Percentiles rank a stretch among this genome's conserved stretches.
Evolutionary conservation across 2,888 invertebrate species (phyloP).

Genomic region (Megamerina dolium): DNA sequence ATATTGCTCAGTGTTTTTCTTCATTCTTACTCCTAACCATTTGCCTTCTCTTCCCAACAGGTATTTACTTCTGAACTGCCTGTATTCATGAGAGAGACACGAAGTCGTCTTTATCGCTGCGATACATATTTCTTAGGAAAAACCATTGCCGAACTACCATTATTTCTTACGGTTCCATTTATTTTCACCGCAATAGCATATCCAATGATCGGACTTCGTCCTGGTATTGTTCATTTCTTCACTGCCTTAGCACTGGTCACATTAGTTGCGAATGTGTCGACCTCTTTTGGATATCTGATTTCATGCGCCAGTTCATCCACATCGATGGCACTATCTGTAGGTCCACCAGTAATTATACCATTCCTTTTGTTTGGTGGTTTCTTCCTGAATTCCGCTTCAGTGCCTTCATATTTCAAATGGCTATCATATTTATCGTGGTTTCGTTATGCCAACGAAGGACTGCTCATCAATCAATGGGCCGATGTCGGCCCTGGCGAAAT

Average conservation of each 20-base stretch:
- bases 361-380: slow-evolving; percentile 93
- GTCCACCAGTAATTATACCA: slow-evolving; percentile 88
- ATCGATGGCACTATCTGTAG: slow-evolving; percentile 83
- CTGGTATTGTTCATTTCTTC: slow-evolving; percentile 63
- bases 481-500: slow-evolving; percentile 68
- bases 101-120: slow-evolving; percentile 84
- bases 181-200: slow-evolving; percentile 79
- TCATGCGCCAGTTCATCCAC: slow-evolving; percentile 79
- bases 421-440: slow-evolving; percentile 88
- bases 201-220: slow-evolving; percentile 81
- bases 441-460: slow-evolving; percentile 83
- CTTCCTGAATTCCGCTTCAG: slow-evolving; percentile 86
- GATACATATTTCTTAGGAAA: slow-evolving; percentile 89
- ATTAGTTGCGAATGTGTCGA: slow-evolving; percentile 82
- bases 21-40: slow-evolving; percentile 20
- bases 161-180: slow-evolving; percentile 76
- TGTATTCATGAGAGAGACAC: slow-evolving; percentile 81
- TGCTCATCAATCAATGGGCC: slow-evolving; percentile 84
- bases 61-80: slow-evolving; percentile 86
- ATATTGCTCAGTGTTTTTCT: not conserved
- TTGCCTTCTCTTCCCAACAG: slow-evolving; percentile 48
- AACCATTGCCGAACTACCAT: slow-evolving; percentile 81
- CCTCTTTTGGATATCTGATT: slow-evolving; percentile 87
- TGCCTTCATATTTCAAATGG: slow-evolving; percentile 80
- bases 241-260: slow-evolving; percentile 67